Evolutionary conservation across 2,113 vertebrate genomes (phyloP), one percentile per base, ranked within the genome.

Genomic region (human (Homo sapiens)): DNA sequence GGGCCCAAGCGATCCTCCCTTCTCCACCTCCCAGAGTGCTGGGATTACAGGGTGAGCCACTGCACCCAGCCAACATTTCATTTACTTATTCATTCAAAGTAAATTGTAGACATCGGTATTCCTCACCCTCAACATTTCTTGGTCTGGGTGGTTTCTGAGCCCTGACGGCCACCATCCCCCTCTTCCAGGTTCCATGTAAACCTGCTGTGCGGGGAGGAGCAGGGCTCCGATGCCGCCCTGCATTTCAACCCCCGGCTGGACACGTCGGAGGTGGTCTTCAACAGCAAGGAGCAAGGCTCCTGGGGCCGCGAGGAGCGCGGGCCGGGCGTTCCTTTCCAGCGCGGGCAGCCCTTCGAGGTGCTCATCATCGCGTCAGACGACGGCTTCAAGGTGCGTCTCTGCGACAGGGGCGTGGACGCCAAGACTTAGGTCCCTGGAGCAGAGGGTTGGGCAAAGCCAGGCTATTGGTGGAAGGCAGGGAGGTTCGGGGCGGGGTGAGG

Each of bases 261-360:
- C 57, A 96, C 98, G 2, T 96, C 97, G 1, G 18, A 97, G 2
- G 98, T 99, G 76, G 93, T 99, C 89, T 98, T 99, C 55, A 99
- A 99, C 98, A 98, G 97, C 96, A 83, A 55, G 93, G 93, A 98
- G 0, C 96, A 22, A 5, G 98, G 98, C 0, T 30, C 1, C 48
- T 99, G 99, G 99, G 99, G 98, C 2, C 18, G 57, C 0, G 99
- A 99, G 97, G 99, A 99, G 25, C 90, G 97, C 10, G 98, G 99
- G 90, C 2, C 97, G 1, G 85, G 70, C 72, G 13, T 97, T 94
- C 99, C 99, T 66, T 99, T 99, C 96, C 61, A 80, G 59, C 97
- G 98, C 82, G 99, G 99, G 52, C 97, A 99, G 93, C 99, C 98
- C 98, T 99, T 99, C 94, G 99, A 99, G 30, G 98, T 99, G 82